Base-by-base conservation (phyloP, 2,888 invertebrate genomes). In the Oligia strigilis region DNA sequence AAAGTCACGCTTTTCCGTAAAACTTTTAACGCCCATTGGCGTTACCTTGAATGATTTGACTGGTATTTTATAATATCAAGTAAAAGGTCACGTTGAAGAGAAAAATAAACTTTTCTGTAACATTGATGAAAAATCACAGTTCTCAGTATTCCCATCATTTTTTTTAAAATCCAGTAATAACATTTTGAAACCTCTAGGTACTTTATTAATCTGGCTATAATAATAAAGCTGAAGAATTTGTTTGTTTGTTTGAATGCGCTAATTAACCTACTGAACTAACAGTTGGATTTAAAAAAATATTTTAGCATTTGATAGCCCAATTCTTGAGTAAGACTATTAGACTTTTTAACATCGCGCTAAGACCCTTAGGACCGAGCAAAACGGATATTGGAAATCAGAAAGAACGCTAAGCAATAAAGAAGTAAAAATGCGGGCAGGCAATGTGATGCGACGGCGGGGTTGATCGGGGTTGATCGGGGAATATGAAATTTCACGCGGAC, bases 1-100 rank as follows among this genome's bases (percentile, higher is more conserved):
- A 75, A 58, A 58, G 81, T 80, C 81, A 81, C 81, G 81, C 75
- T 75, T 62, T 23, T 4, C 0, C n/a, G 13, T 6, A 40, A 75
- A 69, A 23, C 14, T 52, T 67, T 67, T 62, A 52, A 19, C 14
- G n/a, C n/a, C 23, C 29, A 3, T 74, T 67, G 5, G 29, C 6
- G 8, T 43, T 11, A 66, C 17, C 11, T 72, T 64, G 8, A 65
- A 9, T 36, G 5, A 64, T 17, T 43, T 29, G 1, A 29, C 46
- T 60, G 36, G n/a, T 46, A 46, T 72, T 17, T 71, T 43, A 29
- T 29, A 55, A n/a, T n/a, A 43, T n/a, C 8, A 52, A 6, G 17
- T 29, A 23, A 49, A 19, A 40, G 11, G n/a, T 52, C 17, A 72
- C 5, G 36, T 23, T 17, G 23, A 40, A 71, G 52, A 23, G 14